Base-by-base conservation (phyloP, 2,888 invertebrate genomes). In the Polylopha cassiicola region DNA sequence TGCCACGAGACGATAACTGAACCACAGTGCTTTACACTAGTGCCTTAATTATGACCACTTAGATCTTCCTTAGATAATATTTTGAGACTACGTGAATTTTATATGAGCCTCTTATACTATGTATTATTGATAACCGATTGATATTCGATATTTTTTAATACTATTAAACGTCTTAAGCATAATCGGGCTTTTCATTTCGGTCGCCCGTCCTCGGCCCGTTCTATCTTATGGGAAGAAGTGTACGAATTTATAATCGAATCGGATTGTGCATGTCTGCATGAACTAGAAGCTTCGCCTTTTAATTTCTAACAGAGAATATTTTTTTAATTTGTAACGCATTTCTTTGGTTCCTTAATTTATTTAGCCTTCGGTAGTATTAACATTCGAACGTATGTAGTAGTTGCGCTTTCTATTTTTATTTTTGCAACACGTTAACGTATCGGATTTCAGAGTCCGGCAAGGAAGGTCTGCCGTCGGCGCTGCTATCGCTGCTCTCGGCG, bases 301-400 rank as follows among this genome's bases (percentile, higher is more conserved):
- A 69, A 77, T 80, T 76, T 78, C 82, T 84, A 85, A 84, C 84
- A 62, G 79, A 78, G 65, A 74, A 72, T 74, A 65, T 72, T 65
- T 65, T 65, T 59, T 61, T 59, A 58, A 53, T 59, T 71, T 70
- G 73, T 84, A 84, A 85, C 85, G 85, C 85, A 85, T 85, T 85
- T 85, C 85, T 84, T 85, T 85, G 85, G 85, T 85, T 84, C 85
- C 85, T 85, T 84, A 79, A 82, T 82, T 76, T 74, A 79, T 73
- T 71, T 77, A 79, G 81, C 84, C 78, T 81, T 62, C 65, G 87
- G 58, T 82, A 88, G 78, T 81, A 88, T 74, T 88, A 86, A 76
- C 88, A 81, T 53, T 21, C 59, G 78, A 82, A 55, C 65, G 73
- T 72, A 58, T 52, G 74, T 87, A 88, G 74, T 87, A 88, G 74